Evolutionary conservation across 2,888 invertebrate species (phyloP).

Genomic region (Tetragonisca angustula): DNA sequence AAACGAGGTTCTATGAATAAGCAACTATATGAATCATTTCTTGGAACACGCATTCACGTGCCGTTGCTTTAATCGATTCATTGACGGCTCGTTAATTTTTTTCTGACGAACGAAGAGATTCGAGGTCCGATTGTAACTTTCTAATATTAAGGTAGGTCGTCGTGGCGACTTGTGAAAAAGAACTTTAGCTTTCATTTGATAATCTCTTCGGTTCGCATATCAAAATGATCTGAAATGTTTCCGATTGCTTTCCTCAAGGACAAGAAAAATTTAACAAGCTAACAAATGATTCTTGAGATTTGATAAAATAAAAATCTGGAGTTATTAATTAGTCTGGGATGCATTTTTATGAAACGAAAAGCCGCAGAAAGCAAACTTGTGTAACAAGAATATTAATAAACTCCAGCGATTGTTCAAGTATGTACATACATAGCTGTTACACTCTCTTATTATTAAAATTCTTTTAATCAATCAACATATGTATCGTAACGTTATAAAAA

Average conservation of each 20-base stretch:
- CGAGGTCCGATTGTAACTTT: slow-evolving; percentile 30
- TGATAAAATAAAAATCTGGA: too few relatives aligned
- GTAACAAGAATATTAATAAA: not conserved
- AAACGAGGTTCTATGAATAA: not conserved
- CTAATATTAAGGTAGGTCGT: slow-evolving; percentile 48
- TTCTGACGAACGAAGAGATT: not conserved
- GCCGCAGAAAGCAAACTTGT: too few relatives aligned
- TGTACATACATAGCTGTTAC: not conserved
- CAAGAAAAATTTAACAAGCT: not conserved
- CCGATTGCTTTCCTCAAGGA: not conserved
- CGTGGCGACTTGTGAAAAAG: slow-evolving; percentile 35
- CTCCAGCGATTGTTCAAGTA: slow-evolving; percentile 11
- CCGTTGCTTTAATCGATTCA: slow-evolving; percentile 7
- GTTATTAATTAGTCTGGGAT: too few relatives aligned
- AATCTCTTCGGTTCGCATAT: not conserved
- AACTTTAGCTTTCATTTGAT: not conserved
- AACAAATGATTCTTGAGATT: too few relatives aligned
- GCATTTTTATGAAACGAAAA: too few relatives aligned
- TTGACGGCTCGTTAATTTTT: slow-evolving; percentile 31
- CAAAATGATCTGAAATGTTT: not conserved
- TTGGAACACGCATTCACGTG: not conserved
- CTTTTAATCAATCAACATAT: too few relatives aligned
- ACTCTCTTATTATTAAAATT: not conserved
- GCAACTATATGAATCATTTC: not conserved
- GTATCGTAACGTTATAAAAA: not conserved